Evolutionary conservation across 2,113 vertebrate species (phyloP), one percentile per base, ranked within the genome.

Genomic region (Reinhardtius hippoglossoides): DNA sequence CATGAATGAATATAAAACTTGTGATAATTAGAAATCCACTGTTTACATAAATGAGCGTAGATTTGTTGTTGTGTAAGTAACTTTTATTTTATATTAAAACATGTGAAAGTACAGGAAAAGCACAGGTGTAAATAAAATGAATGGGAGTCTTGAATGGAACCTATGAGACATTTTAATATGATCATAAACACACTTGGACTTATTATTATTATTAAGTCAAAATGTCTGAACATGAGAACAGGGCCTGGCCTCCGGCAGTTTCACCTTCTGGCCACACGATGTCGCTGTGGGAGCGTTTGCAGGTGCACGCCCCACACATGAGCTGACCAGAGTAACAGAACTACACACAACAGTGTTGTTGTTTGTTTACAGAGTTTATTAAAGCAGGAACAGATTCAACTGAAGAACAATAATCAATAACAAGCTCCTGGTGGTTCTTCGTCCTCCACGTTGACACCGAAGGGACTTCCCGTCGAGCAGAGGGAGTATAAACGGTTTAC

Each of bases 401-500:
- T 21, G 1, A 3, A 21, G 8, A 5, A 54, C 50, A 50, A 18
- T 4, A 48, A 48, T 13, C 4, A 48, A 48, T 5, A 48, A 48
- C 13, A 18, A 16, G 3, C 12, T 9, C 3, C 44, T 46, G 12
- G 3, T 14, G 9, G 8, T 15, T 48, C 10, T 9, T n/a, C 20
- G 20, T 52, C 20, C 16, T n/a, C 50, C 50, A n/a, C 7, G 18
- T 2, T 12, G 26, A 20, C 54, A 14, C 1, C 6, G 7, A 15
- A 37, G 58, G 83, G 78, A 26, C 73, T 90, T 90, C 78, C 88
- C 88, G 1, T 0, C 0, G 31, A 31, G 27, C 1, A 6, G 31
- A 31, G 31, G 6, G 31, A 31, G 6, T 7, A 7, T 1, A 31
- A 6, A 31, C 31, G 6, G 31, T 31, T 31, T 7, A 65, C 15